Conservation (phyloP, 2,113 vertebrate genomes). For the Girardinichthys multiradiatus region DNA sequence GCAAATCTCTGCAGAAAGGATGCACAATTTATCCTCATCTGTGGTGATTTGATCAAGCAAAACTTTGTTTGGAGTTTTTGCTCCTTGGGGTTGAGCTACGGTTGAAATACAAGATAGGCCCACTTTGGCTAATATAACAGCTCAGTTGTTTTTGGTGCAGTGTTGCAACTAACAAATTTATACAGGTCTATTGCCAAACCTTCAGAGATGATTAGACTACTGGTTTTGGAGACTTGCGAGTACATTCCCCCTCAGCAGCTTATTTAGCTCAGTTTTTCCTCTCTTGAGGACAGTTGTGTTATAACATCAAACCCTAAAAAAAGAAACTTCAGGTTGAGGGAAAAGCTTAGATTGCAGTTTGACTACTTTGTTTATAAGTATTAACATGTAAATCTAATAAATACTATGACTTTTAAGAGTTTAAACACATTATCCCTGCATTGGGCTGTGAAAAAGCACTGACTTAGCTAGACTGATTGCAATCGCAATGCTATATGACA, state of each 20-base stretch:
- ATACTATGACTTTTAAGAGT: too few relatives aligned
- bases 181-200: slow-evolving; percentile 19
- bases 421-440: background rate
- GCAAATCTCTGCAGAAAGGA: background rate
- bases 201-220: slow-evolving; percentile 12
- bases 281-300: background rate
- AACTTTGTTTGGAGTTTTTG: slow-evolving; percentile 10
- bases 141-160: slow-evolving; percentile 9
- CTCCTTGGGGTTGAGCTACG: slow-evolving; percentile 7
- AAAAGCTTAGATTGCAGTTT: background rate
- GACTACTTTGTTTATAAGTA: background rate
- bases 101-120: slow-evolving; percentile 3
- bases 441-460: background rate
- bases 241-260: background rate
- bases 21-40: slow-evolving; percentile 18
- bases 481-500: background rate
- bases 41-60: slow-evolving; percentile 20
- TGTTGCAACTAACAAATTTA: slow-evolving; percentile 16
- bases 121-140: slow-evolving; percentile 11
- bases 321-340: background rate
- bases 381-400: too few relatives aligned
- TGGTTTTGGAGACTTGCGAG: background rate
- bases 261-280: background rate
- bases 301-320: background rate
- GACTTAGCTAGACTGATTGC: background rate